These are phyloP conservation scores for Sepiola atlantica DNA, from an alignment of 2,888 invertebrate genomes.

Conservation along the genomic window DNA sequence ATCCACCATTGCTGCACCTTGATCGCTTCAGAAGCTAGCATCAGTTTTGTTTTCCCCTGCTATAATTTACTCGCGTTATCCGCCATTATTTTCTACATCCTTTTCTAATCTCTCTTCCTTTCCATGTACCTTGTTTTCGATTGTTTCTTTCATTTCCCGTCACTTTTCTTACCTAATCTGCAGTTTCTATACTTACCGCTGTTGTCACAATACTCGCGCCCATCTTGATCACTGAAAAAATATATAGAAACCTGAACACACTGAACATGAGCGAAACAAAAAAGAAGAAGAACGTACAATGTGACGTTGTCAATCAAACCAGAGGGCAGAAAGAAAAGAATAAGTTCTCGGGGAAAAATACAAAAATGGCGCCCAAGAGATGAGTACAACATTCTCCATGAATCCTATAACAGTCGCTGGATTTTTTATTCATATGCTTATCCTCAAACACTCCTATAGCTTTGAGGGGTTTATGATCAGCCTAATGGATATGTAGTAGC, in stretches of 20 bases:
- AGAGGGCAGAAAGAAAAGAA: background rate
- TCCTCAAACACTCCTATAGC: too few relatives aligned
- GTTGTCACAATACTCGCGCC: background rate
- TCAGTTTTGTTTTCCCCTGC: background rate
- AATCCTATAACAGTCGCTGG: background rate
- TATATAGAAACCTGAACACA: background rate
- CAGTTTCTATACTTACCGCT: background rate
- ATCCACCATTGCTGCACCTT: background rate
- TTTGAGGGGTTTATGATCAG: too few relatives aligned
- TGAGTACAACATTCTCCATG: background rate
- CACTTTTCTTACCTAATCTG: background rate
- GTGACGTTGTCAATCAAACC: background rate
- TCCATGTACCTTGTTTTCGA: accelerated
- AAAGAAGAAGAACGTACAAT: background rate
- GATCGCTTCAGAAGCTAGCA: background rate
- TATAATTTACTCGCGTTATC: background rate
- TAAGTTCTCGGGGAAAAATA: background rate
- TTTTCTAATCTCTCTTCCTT: background rate
- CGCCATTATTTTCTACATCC: background rate
- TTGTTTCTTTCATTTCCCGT: background rate
- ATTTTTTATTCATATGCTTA: too few relatives aligned
- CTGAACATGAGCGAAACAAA: background rate
- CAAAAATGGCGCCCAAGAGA: background rate
- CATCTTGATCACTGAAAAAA: background rate
- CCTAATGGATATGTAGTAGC: too few relatives aligned